Evolutionary conservation across 2,797 vertebrate genomes (phyloP), one percentile per base, ranked within the genome.

Genomic region (Austrolebias charrua): DNA sequence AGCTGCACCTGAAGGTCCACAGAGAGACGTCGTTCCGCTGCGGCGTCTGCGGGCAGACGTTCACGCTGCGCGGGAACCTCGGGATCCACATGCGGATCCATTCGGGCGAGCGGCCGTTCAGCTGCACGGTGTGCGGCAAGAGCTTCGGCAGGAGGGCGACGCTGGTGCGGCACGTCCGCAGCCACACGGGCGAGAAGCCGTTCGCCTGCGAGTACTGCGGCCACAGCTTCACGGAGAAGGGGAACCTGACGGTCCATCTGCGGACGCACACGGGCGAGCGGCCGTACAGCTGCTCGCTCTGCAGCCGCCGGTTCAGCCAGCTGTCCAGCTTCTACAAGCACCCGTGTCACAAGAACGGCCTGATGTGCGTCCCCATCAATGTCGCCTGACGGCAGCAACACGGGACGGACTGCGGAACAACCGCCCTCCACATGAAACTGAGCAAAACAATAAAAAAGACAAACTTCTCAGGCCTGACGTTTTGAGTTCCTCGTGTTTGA

Each of bases 121-220:
- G 53, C 58, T 86, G 84, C 71, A 58, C 38, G 6, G 9, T 78
- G 31, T 86, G 84, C 28, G 49, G 68, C 0, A 80, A 82, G 57
- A 73, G 57, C 44, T 86, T 86, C 35, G 63, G 66, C n/a, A 8
- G 73, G 53, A 52, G 71, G 44, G 79, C 72, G 0, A 68, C 77
- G n/a, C 79, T 83, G 70, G 66, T 72, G 54, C 62, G 75, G 0
- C 81, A 86, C 55, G 45, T 79, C 1, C 72, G 76, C 64, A 59
- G 66, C 61, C 83, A 83, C 78, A 82, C 71, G 15, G 83, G 78
- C 6, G 83, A 85, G 76, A 83, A 81, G 68, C 80, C 76, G 1
- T 81, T 66, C 55, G 24, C 5, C 44, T 85, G 80, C 69, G 15
- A 45, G 6, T 55, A 45, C 76, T 83, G 73, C 49, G 76, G 69